Conservation (phyloP, 1,140 invertebrate species). For the Wasmannia auropunctata region DNA sequence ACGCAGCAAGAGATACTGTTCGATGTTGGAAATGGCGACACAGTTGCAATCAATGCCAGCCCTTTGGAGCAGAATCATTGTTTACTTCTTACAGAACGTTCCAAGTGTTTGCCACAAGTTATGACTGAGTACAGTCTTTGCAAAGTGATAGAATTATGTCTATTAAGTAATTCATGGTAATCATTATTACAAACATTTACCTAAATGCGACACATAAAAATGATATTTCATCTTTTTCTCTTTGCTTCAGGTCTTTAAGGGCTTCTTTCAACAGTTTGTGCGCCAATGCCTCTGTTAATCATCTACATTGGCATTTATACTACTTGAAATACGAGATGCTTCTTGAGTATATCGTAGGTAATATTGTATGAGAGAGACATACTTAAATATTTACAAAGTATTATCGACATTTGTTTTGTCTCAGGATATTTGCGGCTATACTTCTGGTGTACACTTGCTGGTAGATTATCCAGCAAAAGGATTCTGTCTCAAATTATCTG, state of each 20-base stretch:
- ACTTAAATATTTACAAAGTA: constrained; percentile 24
- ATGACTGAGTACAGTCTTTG: constrained; percentile 83
- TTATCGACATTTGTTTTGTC: constrained; percentile 71
- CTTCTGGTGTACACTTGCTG: constrained; percentile 84
- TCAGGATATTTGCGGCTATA: constrained; percentile 85
- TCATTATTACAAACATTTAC: constrained; percentile 53
- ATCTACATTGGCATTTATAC: constrained; percentile 92
- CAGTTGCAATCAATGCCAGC: constrained; percentile 89
- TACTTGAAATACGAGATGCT: constrained; percentile 88
- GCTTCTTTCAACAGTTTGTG: constrained; percentile 92
- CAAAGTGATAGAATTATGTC: constrained; percentile 84
- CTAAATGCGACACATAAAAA: background rate
- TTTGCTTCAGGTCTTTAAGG: constrained; percentile 84
- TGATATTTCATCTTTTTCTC: background rate
- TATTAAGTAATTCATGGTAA: constrained; percentile 86
- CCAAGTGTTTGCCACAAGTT: constrained; percentile 87
- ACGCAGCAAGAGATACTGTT: constrained; percentile 87
- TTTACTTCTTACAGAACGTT: constrained; percentile 87
- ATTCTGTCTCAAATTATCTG: constrained; percentile 87
- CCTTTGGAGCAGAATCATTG: constrained; percentile 89
- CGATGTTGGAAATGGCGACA: constrained; percentile 76
- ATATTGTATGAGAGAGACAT: background rate
- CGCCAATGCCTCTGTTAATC: constrained; percentile 92
- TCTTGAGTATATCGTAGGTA: constrained; percentile 88
- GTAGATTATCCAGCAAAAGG: constrained; percentile 87